Percentiles rank a stretch among this genome's conserved stretches.
Evolutionary conservation across 1,140 invertebrate genomes (phyloP).

Genomic region (Mya arenaria): DNA sequence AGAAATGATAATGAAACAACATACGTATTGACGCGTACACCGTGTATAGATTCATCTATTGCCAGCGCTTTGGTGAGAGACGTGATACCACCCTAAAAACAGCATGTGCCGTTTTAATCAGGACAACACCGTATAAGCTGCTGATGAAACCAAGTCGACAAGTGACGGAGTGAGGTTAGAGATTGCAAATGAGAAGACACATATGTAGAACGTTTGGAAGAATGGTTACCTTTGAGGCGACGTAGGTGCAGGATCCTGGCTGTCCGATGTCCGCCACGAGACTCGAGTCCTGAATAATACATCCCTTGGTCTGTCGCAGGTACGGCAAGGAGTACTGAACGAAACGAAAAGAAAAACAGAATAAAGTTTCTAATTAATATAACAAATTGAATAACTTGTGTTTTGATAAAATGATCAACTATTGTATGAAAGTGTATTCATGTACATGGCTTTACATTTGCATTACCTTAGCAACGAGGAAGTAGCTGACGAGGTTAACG

Average conservation of each 20-base stretch:
- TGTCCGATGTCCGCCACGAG: slow-evolving; percentile 77
- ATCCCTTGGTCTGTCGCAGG: slow-evolving; percentile 75
- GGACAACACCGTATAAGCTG: too few species aligned
- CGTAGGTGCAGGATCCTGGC: slow-evolving; percentile 73
- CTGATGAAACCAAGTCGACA: too few species aligned
- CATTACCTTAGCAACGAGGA: slow-evolving; percentile 72
- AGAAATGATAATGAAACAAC: too few species aligned
- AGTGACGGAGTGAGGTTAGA: too few species aligned
- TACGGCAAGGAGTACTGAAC: slow-evolving; percentile 74
- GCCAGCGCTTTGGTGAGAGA: slow-evolving; percentile 77
- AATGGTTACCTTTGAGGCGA: slow-evolving; percentile 76
- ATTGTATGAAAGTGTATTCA: too few species aligned
- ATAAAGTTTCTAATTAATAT: too few species aligned
- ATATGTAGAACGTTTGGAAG: too few species aligned
- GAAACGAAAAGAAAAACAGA: not conserved
- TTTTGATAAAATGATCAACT: too few species aligned
- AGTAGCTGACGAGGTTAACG: slow-evolving; percentile 75
- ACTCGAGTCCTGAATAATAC: slow-evolving; percentile 78
- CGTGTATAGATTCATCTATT: slow-evolving; percentile 76
- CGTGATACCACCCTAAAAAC: slow-evolving; percentile 72
- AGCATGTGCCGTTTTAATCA: not conserved
- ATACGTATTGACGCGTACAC: slow-evolving; percentile 77
- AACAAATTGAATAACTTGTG: too few species aligned
- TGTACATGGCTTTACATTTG: too few species aligned
- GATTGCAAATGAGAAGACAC: too few species aligned